Base-by-base conservation (phyloP, 1,140 invertebrate genomes). In the Platyura marginata region DNA sequence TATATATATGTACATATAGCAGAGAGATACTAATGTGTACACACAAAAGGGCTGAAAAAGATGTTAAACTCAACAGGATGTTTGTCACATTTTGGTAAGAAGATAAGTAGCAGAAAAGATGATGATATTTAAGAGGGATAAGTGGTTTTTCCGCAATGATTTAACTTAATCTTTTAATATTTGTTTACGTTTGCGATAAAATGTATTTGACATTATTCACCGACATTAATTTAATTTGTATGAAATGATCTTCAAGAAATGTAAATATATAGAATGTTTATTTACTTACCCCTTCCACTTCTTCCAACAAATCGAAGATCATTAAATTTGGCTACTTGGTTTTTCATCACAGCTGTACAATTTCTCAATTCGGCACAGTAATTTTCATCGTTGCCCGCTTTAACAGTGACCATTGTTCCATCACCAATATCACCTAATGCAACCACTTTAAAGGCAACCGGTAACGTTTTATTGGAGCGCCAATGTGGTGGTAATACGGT, bases 361-460 rank as follows among this genome's bases (percentile, higher is more conserved):
- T 98, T 97, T 51, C 92, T 68, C 46, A 98, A 65, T 62, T 98
- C 93, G 4, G 88, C 90, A 59, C 86, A 92, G 57, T 79, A 94
- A 63, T 97, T 97, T 62, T 98, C 92, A 57, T 98, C 93, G 62
- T 98, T 98, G 15, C 94, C 93, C 3, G 92, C 93, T n/a, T 56
- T 63, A 9, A 98, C 81, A 2, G 87, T 92, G 39, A 98, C 93
- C 55, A 93, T 71, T 13, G 93, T 98, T 2, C 94, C 93, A 61
- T 98, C 93, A 47, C 83, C 81, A 3, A 97, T 79, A 48, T 93
- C 89, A 8, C 86, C 86, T 16, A 96, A 64, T 2, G 88, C 83
- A 23, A 61, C 59, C n/a, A 93, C 84, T 63, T 89, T 89, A 65
- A 97, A 97, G 23, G 89, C 88, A 42, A 87, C 81, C 11, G 92